Percentiles rank a stretch among this genome's conserved stretches.
Evolutionary conservation across 35 echinoderm and acorn worm genomes (phyloP).

Genomic region (Strongylocentrotus purpuratus): DNA sequence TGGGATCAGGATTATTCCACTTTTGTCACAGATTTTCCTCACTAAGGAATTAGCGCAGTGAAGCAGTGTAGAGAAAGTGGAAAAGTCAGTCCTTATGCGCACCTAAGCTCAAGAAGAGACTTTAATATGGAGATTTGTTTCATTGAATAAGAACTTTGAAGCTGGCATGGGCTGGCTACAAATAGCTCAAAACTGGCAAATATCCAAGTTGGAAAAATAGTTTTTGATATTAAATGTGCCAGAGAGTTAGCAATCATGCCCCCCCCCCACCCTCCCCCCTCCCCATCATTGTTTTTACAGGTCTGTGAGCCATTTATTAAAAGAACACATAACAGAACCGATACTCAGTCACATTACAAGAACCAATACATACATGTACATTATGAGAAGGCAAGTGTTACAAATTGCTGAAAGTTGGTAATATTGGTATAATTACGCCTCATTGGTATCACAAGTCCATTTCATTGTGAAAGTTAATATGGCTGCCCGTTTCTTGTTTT

Average conservation of each 20-base stretch:
- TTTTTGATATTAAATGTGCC: not conserved
- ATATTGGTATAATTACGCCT: too few relatives aligned
- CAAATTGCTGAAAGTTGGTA: too few relatives aligned
- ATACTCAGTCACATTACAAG: too few relatives aligned
- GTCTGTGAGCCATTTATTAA: too few relatives aligned
- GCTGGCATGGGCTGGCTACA: not conserved
- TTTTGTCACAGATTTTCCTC: not conserved
- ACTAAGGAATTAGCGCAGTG: not conserved
- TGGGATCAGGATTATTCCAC: not conserved
- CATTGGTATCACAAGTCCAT: too few relatives aligned
- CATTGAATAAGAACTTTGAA: not conserved
- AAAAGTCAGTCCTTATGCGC: not conserved
- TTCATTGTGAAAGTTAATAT: too few relatives aligned
- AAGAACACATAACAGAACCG: too few relatives aligned
- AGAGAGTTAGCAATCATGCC: not conserved
- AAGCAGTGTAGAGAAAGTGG: not conserved
- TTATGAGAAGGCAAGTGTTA: too few relatives aligned
- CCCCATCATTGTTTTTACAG: too few relatives aligned
- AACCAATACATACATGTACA: too few relatives aligned
- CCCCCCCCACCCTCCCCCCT: not conserved
- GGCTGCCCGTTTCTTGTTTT: too few relatives aligned
- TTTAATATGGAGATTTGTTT: not conserved
- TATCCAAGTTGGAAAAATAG: not conserved
- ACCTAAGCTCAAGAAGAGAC: not conserved
- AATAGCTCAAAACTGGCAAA: not conserved